Evolutionary conservation across 2,113 vertebrate genomes (phyloP), one percentile per base, ranked within the genome.

Genomic region (Glareola pratincola): DNA sequence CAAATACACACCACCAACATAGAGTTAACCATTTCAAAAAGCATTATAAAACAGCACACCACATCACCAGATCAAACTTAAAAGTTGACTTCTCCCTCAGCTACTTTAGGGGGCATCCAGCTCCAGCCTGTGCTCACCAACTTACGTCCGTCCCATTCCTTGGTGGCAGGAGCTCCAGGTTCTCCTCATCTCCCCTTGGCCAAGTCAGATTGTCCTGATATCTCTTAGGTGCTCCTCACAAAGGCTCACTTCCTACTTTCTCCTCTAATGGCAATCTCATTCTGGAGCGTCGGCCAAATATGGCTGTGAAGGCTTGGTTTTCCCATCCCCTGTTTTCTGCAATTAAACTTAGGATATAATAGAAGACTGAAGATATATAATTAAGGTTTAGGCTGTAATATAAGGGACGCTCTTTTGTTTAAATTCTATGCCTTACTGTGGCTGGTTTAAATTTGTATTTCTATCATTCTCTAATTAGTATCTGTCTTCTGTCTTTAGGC

Each of bases 381-480:
- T 96, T 94, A 97, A 93, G 71, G 85, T 74, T 90, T 88, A 82
- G 69, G 87, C 68, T 90, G 37, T 97, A 96, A 97, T 97, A 82
- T 79, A 92, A 93, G 87, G 81, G 93, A 94, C 6, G 48, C 81
- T 60, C 85, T 95, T 94, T 90, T 93, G 92, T 97, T 90, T 91
- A 91, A 96, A 82, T 90, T 93, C 71, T 88, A 77, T 95, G 77
- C 66, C 77, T 84, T 69, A 56, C 81, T 88, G 74, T 75, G 77
- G 66, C 66, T 94, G 72, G 47, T 97, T 79, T 88, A 96, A 94
- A 96, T 96, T 82, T 95, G 92, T 95, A 90, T 96, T 97, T 94
- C 81, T 97, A 79, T 93, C 87, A 48, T 95, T 96, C 77, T 45
- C 62, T 96, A 97, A 97, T 96, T 96, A 96, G 81, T 87, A 45